A percentile compares a stretch with the other conserved stretches of the same genome.
These are phyloP conservation scores for Callospermophilus lateralis DNA, from an alignment of 2,113 vertebrate genomes.

Conservation along the genomic window DNA sequence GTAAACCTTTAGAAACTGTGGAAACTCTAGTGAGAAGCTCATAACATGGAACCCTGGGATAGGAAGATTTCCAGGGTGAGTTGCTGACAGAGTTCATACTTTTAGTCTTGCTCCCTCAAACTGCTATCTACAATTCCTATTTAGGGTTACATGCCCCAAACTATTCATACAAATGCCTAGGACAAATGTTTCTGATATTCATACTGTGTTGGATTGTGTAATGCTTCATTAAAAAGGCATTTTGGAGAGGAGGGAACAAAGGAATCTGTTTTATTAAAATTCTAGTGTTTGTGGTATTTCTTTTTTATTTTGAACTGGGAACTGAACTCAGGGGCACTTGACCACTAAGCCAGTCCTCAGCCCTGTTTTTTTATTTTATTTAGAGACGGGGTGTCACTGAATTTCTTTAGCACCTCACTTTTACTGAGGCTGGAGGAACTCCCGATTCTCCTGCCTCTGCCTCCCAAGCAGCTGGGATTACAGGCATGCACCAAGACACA, in stretches of 20 bases:
- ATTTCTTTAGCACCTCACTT: no score
- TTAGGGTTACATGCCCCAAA: neutral
- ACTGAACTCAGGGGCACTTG: no score
- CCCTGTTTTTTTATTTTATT: no score
- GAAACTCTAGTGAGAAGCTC: neutral
- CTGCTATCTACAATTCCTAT: neutral
- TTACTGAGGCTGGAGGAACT: no score
- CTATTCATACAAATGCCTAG: constrained; percentile 35
- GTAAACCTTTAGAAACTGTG: constrained; percentile 29
- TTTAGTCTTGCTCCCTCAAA: neutral
- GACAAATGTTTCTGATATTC: constrained; percentile 56
- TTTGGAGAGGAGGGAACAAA: neutral
- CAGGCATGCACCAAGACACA: no score
- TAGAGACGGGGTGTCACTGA: no score
- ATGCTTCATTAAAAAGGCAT: neutral
- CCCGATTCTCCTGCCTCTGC: no score
- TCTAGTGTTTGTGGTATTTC: constrained; percentile 39
- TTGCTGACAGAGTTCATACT: neutral
- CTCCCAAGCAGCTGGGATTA: no score
- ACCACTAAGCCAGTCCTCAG: no score
- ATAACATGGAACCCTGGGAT: neutral
- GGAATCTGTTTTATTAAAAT: constrained; percentile 54
- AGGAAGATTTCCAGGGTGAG: neutral
- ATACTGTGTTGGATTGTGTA: constrained; percentile 27
- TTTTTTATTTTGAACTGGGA: neutral